A percentile compares a stretch with the other conserved stretches of the same genome.
These are phyloP conservation scores for Portevinia maculata DNA, from an alignment of 2,888 invertebrate genomes.

Conservation along the genomic window DNA sequence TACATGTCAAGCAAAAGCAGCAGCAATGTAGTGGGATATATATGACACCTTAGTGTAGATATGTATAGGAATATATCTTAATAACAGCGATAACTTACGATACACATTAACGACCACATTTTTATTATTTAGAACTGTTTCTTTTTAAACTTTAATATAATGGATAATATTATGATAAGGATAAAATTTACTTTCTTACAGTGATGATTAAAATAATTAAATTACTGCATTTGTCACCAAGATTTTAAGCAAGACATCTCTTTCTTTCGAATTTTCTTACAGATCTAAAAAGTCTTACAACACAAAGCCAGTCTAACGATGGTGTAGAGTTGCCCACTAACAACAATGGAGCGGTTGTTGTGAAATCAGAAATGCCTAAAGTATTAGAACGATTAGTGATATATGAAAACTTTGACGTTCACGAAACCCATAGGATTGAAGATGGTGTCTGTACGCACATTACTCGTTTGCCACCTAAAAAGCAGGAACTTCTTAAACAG, in stretches of 20 bases:
- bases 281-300: conserved; percentile 82
- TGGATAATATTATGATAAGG: conserved; percentile 41
- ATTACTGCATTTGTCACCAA: conserved; percentile 8
- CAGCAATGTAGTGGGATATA: too few relatives aligned
- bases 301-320: conserved; percentile 80
- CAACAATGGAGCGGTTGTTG: conserved; percentile 74
- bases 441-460: conserved; percentile 82
- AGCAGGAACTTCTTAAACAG: conserved; percentile 83
- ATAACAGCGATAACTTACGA: too few relatives aligned
- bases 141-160: background rate
- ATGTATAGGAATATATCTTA: too few relatives aligned
- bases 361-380: conserved; percentile 76
- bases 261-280: conserved; percentile 72
- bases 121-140: background rate
- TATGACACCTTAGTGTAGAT: too few relatives aligned
- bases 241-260: conserved; percentile 41
- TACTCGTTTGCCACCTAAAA: conserved; percentile 82
- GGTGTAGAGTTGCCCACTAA: conserved; percentile 79
- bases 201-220: conserved; percentile 23
- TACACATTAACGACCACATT: too few relatives aligned
- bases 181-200: conserved; percentile 33
- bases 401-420: conserved; percentile 82
- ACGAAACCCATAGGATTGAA: conserved; percentile 82
- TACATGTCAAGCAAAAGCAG: too few relatives aligned
- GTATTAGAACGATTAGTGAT: conserved; percentile 80